These are phyloP conservation scores for Hyles euphorbiae DNA, from an alignment of 1,140 invertebrate genomes.

Conservation along the genomic window DNA sequence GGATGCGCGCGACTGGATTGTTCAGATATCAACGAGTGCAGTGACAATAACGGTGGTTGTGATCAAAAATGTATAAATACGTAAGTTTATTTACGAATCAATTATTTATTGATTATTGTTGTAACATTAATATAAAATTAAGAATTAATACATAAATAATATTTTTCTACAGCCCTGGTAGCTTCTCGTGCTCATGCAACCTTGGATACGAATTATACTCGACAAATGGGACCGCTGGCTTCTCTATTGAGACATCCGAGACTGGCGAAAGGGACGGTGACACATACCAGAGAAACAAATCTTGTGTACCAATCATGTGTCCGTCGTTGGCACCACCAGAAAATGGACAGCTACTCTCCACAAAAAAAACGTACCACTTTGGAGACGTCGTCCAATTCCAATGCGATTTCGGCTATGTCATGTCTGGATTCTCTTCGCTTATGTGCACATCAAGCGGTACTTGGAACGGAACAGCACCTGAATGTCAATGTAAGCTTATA, in stretches of 20 bases:
- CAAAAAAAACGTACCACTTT: conserved; percentile 89
- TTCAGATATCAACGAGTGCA: conserved; percentile 94
- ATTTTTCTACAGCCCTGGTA: conserved; percentile 80
- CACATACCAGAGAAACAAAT: conserved; percentile 94
- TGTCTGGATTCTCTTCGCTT: conserved; percentile 89
- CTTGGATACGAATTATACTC: conserved; percentile 94
- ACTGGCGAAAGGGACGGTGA: conserved; percentile 92
- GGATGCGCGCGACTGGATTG: conserved; percentile 94
- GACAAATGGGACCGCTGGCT: conserved; percentile 94
- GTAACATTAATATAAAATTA: background rate
- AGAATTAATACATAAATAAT: background rate
- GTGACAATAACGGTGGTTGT: conserved; percentile 92
- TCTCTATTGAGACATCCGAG: conserved; percentile 87
- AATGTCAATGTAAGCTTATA: conserved; percentile 88
- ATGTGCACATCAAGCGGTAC: conserved; percentile 92
- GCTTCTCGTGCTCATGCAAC: conserved; percentile 92
- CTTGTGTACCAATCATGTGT: conserved; percentile 95
- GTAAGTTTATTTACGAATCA: conserved; percentile 50
- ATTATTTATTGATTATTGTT: background rate
- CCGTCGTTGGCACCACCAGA: conserved; percentile 86
- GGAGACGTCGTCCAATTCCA: conserved; percentile 94
- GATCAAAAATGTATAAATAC: conserved; percentile 95
- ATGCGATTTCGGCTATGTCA: conserved; percentile 96
- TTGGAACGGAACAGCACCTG: conserved; percentile 95
- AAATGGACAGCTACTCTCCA: conserved; percentile 92